These are phyloP conservation scores for Cotesia congregata DNA, from an alignment of 2,888 invertebrate genomes.

Conservation along the genomic window DNA sequence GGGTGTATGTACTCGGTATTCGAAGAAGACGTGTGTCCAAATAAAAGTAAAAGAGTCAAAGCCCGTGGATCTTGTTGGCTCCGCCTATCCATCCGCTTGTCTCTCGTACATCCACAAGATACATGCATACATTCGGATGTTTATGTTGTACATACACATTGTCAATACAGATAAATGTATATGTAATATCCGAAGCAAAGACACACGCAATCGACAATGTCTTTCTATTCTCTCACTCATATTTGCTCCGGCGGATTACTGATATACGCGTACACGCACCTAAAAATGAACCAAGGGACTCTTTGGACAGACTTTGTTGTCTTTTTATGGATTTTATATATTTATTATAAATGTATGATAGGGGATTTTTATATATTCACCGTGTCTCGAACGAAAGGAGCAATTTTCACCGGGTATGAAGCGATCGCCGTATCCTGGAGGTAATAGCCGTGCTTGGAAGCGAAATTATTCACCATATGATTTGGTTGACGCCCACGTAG, in stretches of 20 bases:
- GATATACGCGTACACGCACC: slow-evolving; percentile 23
- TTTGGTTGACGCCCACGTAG: slow-evolving; percentile 41
- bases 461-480: slow-evolving; percentile 42
- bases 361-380: background rate
- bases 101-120: background rate
- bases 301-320: background rate
- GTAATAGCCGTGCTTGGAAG: slow-evolving; percentile 40
- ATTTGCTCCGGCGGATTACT: slow-evolving; percentile 23
- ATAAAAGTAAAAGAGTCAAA: slow-evolving; percentile 32
- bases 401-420: slow-evolving; percentile 36
- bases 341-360: background rate
- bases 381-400: slow-evolving; percentile 29
- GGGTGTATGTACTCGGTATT: slow-evolving; percentile 40
- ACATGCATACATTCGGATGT: background rate
- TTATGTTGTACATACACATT: background rate
- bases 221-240: background rate
- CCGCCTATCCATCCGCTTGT: slow-evolving; percentile 40
- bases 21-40: slow-evolving; percentile 29
- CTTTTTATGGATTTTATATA: slow-evolving; percentile 6
- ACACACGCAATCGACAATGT: slow-evolving; percentile 29
- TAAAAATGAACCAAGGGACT: slow-evolving; percentile 15
- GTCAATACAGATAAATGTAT: background rate
- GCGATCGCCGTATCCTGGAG: slow-evolving; percentile 37
- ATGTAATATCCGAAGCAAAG: slow-evolving; percentile 6
- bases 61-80: slow-evolving; percentile 36